These are phyloP conservation scores for Andricus curvator DNA, from an alignment of 2,888 invertebrate genomes.

Conservation along the genomic window DNA sequence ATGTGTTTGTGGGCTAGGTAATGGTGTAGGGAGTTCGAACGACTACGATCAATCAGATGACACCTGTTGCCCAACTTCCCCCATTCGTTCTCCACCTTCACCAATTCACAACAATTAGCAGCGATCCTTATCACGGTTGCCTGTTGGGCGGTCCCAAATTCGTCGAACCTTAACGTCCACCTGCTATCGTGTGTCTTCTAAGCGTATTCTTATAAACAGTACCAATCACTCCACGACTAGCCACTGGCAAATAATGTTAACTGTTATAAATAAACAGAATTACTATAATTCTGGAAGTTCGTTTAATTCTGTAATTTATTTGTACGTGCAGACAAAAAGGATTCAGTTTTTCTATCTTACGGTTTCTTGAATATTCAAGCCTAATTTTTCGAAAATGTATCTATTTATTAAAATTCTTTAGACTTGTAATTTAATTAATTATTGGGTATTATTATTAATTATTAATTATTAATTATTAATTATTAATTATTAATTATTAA, in stretches of 20 bases:
- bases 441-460: too few relatives aligned
- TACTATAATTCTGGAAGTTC: background rate
- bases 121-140: conserved; percentile 74
- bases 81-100: conserved; percentile 74
- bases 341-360: background rate
- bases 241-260: background rate
- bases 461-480: too few relatives aligned
- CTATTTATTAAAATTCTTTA: too few relatives aligned
- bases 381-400: background rate
- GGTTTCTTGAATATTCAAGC: background rate
- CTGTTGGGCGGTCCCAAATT: conserved; percentile 58
- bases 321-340: too few relatives aligned
- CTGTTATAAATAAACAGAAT: background rate
- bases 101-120: conserved; percentile 77
- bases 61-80: conserved; percentile 76
- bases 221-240: background rate
- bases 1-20: conserved; percentile 75
- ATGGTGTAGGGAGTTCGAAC: conserved; percentile 70
- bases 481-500: too few relatives aligned
- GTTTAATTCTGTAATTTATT: background rate
- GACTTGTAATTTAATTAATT: too few relatives aligned
- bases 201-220: background rate
- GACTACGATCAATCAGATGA: conserved; percentile 78
- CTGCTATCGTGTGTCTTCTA: background rate
- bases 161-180: conserved; percentile 39